Base-by-base conservation (phyloP, 2,888 invertebrate genomes). In the Gnatocerus cornutus region DNA sequence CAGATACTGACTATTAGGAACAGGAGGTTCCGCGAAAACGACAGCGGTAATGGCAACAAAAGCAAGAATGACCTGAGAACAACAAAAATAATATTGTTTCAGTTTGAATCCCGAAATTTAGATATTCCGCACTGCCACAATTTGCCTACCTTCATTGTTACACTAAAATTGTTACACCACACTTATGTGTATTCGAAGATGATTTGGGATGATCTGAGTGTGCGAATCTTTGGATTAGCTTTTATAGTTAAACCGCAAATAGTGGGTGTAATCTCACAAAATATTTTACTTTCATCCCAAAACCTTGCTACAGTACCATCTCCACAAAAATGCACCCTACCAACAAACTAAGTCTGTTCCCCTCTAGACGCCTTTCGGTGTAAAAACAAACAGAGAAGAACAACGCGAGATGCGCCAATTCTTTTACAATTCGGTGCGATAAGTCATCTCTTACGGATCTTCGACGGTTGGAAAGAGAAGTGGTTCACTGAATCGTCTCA, bases 11-110 rank as follows among this genome's bases (percentile, higher is more conserved):
- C 73, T 80, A 55, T 79, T 83, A 6, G 84, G 84, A 33, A 80
- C 81, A 72, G 84, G 84, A 6, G 84, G 84, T 74, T 85, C 85
- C 6, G 84, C 84, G n/a, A 82, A 37, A 2, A 76, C 81, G 10
- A 81, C 13, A 4, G 81, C 78, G 13, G 80, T 67, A n/a, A 76
- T 62, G 3, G 80, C 76, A 10, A 81, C 52, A 3, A 78, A 55
- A 45, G 78, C 72, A 46, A 80, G 46, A 62, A 76, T 72, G 45
- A 80, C 73, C 82, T 83, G 71, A 46, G 77, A 76, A 59, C 43
- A 65, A 30, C 53, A 6, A 41, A 39, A 6, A 39, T 10, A n/a
- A 33, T 4, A n/a, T 21, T 21, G 21, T 21, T 21, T 21, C 21
- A 21, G 4, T 21, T 21, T 21, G 1, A 21, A 21, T 21, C 4